Percentiles rank a stretch among this genome's conserved stretches.
phyloP scores from a whole-genome alignment of 2,888 invertebrate species.

The Elegia similella region DNA sequence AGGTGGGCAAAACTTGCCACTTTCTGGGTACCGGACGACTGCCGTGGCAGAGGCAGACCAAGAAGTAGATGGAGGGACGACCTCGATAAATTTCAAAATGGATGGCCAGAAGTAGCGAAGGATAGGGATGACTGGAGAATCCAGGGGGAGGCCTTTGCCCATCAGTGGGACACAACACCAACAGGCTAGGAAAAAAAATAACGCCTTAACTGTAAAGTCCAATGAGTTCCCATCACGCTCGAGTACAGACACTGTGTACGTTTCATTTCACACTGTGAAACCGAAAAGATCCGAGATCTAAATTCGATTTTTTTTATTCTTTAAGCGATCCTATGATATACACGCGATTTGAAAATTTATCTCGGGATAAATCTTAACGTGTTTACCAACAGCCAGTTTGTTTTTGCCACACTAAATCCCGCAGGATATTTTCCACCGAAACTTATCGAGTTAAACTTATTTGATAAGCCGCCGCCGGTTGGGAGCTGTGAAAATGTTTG shows the following conservation, averaged over 20 bases:
- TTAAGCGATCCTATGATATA: not conserved
- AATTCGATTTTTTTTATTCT: not conserved
- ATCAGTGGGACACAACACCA: too few relatives aligned
- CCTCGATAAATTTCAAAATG: too few relatives aligned
- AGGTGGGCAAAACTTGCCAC: not conserved
- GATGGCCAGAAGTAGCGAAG: too few relatives aligned
- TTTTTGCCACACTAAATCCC: conserved; percentile 40
- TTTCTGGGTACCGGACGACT: not conserved
- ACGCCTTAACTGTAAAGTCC: too few relatives aligned
- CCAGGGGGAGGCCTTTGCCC: too few relatives aligned
- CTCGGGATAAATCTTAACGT: conserved; percentile 32
- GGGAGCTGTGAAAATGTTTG: conserved; percentile 19
- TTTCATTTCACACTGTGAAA: too few relatives aligned
- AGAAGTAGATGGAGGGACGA: not conserved
- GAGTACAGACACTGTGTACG: too few relatives aligned
- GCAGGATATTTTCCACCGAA: conserved; percentile 38
- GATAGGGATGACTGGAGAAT: too few relatives aligned
- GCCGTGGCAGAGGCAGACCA: too few relatives aligned
- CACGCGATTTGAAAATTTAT: conserved; percentile 13
- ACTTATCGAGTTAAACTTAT: conserved; percentile 68
- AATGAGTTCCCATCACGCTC: too few relatives aligned
- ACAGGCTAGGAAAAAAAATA: too few relatives aligned
- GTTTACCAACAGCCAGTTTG: conserved; percentile 41
- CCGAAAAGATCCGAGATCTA: too few relatives aligned
- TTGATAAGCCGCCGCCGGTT: conserved; percentile 48